Evolutionary conservation across 2,888 invertebrate genomes (phyloP).

Genomic region (Thysanoteuthis rhombus): DNA sequence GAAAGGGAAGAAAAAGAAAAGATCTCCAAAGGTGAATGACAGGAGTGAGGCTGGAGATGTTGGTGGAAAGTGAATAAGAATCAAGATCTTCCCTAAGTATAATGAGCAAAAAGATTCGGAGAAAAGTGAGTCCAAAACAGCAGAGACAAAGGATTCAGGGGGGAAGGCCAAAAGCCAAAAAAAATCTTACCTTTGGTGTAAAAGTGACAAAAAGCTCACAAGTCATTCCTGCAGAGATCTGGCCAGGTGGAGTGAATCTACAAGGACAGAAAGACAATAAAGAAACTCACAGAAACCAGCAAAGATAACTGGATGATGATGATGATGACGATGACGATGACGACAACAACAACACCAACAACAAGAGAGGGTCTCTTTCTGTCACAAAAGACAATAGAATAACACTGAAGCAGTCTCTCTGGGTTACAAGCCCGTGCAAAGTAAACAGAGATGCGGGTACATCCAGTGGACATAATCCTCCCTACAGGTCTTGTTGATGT

Average conservation of each 20-base stretch:
- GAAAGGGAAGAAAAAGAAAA: neutral
- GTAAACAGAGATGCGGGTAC: too few relatives aligned
- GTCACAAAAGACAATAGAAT: too few relatives aligned
- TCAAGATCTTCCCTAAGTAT: neutral
- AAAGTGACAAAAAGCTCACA: slow-evolving; percentile 67
- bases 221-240: slow-evolving; percentile 68
- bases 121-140: too few relatives aligned
- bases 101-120: neutral
- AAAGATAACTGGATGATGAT: neutral
- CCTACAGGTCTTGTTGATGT: too few relatives aligned
- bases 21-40: neutral
- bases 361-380: too few relatives aligned
- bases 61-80: neutral
- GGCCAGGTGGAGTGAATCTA: slow-evolving; percentile 68
- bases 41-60: too few relatives aligned
- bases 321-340: too few relatives aligned
- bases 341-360: too few relatives aligned
- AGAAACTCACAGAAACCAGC: neutral
- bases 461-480: too few relatives aligned
- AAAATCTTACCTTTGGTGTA: slow-evolving; percentile 63
- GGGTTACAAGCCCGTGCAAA: too few relatives aligned
- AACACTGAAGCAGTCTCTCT: too few relatives aligned
- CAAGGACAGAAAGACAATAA: slow-evolving; percentile 30
- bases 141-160: neutral
- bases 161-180: neutral